Base-by-base conservation (phyloP, 2,888 invertebrate species). In the Ptychoptera albimana region DNA sequence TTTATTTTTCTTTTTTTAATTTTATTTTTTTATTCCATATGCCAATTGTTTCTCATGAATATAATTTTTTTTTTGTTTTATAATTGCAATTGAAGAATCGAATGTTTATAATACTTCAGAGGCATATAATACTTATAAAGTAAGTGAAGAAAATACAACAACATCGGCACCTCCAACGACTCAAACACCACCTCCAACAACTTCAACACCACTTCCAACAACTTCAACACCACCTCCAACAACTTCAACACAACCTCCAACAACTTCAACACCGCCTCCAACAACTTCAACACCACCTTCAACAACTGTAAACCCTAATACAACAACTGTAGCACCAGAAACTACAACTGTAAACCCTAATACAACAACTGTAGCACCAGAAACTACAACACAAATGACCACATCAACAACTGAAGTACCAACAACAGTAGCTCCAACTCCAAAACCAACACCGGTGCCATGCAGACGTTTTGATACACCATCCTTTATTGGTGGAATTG, bases 401-500 rank as follows among this genome's bases (percentile, higher is more conserved):
- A n/a, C n/a, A n/a, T n/a, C 49, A 12, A 30, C 49, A 15, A 44
- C 49, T 13, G 38, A 49, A 12, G 45, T 51, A 32, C 46, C 51
- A 29, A 38, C 49, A 39, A 48, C 53, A 7, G n/a, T n/a, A n/a
- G n/a, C 54, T 12, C 45, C 43, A 36, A 42, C 42, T 36, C 59
- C 63, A 13, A 49, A 55, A 30, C 55, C 61, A n/a, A 46, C 47
- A 29, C 53, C 60, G 45, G 41, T 53, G 10, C 55, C 64, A 2
- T 58, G 61, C 34, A 54, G 61, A 57, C 74, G 75, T 38, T 84
- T 84, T 55, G 82, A 83, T 60, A 80, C 79, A 2, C 72, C 82
- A 2, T 84, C 83, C 54, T 84, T 84, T 61, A 71, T 84, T 49
- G 91, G 89, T 30, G 92, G 92, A 37, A 88, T 91, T 48, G 79